Evolutionary conservation across 2,113 vertebrate species (phyloP), one percentile per base, ranked within the genome.

Genomic region (Sander lucioperca): DNA sequence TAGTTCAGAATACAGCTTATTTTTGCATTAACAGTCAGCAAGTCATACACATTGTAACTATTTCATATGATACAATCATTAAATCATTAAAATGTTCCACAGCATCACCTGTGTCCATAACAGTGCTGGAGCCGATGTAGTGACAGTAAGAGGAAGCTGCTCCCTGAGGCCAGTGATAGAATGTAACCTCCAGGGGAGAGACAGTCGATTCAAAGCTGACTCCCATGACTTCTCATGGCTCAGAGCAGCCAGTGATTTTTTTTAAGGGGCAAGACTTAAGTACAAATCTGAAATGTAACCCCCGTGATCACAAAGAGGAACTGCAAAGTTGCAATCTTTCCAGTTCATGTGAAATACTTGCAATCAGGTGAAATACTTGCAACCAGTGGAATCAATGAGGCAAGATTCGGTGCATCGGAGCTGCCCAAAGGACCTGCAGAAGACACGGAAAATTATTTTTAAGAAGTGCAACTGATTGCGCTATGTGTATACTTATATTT

Each of bases 361-460:
- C 98, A 99, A 82, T n/a, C n/a, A 99, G 89, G 97, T 99, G 94
- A 99, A 99, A 92, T 97, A 99, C 45, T 97, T 97, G 90, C 98
- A 99, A 82, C 97, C 96, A 62, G 98, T 99, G 62, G 97, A 99
- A 94, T 99, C 97, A 16, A 99, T 98, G 89, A 96, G 92, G 89
- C 98, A 99, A 77, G 97, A 96, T 0, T 94, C 88, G 1, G 97
- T 98, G 91, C 98, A 99, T 61, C 89, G 93, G 82, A 99, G 88
- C 84, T 96, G 96, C 88, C 98, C 98, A 0, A 98, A 97, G 10
- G 97, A 99, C 87, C 98, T 99, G 90, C 25, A 80, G 54, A 63
- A 57, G 61, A 88, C 61, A 80, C 1, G 9, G 57, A 45, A 48
- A 39, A 19, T 39, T 1, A 59, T 48, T 82, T 43, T 25, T 61